These are phyloP conservation scores for Rhineura floridana DNA, from an alignment of 2,113 vertebrate genomes.

Conservation along the genomic window DNA sequence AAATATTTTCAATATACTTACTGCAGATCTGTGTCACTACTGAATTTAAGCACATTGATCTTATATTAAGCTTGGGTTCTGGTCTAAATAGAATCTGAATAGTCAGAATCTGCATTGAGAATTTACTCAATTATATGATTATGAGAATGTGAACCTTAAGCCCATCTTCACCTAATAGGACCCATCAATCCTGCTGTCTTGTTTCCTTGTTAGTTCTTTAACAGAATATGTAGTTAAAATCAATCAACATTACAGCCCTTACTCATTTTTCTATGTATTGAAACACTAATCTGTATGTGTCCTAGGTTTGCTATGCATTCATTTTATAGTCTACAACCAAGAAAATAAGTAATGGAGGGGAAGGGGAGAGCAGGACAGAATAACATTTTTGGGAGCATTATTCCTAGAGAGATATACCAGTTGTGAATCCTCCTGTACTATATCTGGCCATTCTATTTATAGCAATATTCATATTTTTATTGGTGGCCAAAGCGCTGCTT, in stretches of 20 bases:
- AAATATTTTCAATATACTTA: slow-evolving; percentile 66
- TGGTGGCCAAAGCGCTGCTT: slow-evolving; percentile 87
- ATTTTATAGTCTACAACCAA: slow-evolving; percentile 31
- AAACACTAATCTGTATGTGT: slow-evolving; percentile 47
- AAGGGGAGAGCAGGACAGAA: background rate
- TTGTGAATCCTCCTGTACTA: slow-evolving; percentile 76
- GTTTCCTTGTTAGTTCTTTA: slow-evolving; percentile 8
- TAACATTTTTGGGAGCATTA: slow-evolving; percentile 58
- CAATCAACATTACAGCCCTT: slow-evolving; percentile 6
- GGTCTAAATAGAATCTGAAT: slow-evolving; percentile 60
- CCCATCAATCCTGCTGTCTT: slow-evolving; percentile 41
- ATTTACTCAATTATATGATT: slow-evolving; percentile 17
- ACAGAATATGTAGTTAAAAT: slow-evolving; percentile 22
- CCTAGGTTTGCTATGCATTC: slow-evolving; percentile 42
- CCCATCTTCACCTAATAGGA: slow-evolving; percentile 54
- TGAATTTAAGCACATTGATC: slow-evolving; percentile 58
- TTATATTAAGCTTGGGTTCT: slow-evolving; percentile 53
- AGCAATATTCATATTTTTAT: slow-evolving; percentile 86
- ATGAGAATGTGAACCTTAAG: slow-evolving; percentile 31
- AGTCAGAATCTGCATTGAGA: slow-evolving; percentile 24
- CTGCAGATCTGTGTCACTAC: slow-evolving; percentile 52
- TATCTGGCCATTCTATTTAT: slow-evolving; percentile 89
- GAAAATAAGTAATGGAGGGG: slow-evolving; percentile 59
- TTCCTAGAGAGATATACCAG: slow-evolving; percentile 49
- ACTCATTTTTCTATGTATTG: slow-evolving; percentile 13